phyloP scores from a whole-genome alignment of 2,113 vertebrate species.

The Oncorhynchus keta region DNA sequence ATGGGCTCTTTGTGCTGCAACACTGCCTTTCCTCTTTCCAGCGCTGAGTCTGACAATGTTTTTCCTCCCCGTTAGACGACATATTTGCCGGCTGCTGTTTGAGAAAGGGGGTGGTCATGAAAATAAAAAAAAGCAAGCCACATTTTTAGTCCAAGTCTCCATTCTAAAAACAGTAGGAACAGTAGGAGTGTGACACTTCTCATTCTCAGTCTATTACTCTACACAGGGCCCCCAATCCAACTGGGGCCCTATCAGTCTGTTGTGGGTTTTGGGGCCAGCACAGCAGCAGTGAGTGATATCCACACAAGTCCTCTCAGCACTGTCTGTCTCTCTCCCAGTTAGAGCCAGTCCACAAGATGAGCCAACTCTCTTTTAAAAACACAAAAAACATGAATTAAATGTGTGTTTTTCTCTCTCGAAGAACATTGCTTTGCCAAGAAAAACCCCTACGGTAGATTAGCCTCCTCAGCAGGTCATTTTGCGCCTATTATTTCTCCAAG shows the following conservation, averaged over 20 bases:
- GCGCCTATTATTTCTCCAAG: constrained; percentile 28
- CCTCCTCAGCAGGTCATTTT: constrained; percentile 39
- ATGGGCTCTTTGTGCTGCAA: constrained; percentile 52
- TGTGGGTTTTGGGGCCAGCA: constrained; percentile 50
- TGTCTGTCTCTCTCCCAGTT: constrained; percentile 19
- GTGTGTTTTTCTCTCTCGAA: constrained; percentile 25
- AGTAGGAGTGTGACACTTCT: constrained; percentile 1
- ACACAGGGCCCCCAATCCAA: constrained; percentile 10
- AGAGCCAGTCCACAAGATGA: neutral
- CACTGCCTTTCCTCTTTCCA: constrained; percentile 35
- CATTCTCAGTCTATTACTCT: constrained; percentile 29
- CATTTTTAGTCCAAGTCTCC: neutral
- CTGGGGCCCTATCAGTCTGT: constrained; percentile 29
- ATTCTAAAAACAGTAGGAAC: neutral
- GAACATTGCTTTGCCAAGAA: constrained; percentile 37
- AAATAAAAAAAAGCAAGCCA: neutral
- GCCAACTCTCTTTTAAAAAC: neutral
- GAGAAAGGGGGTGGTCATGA: neutral
- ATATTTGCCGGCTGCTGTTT: neutral
- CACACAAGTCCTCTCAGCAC: neutral
- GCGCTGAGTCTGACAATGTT: constrained; percentile 53
- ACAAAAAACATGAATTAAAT: neutral
- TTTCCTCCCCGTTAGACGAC: constrained; percentile 30
- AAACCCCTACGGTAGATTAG: constrained; percentile 47
- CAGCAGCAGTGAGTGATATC: constrained; percentile 30